Base-by-base conservation (phyloP, 2,113 vertebrate species). In the Egretta garzetta region DNA sequence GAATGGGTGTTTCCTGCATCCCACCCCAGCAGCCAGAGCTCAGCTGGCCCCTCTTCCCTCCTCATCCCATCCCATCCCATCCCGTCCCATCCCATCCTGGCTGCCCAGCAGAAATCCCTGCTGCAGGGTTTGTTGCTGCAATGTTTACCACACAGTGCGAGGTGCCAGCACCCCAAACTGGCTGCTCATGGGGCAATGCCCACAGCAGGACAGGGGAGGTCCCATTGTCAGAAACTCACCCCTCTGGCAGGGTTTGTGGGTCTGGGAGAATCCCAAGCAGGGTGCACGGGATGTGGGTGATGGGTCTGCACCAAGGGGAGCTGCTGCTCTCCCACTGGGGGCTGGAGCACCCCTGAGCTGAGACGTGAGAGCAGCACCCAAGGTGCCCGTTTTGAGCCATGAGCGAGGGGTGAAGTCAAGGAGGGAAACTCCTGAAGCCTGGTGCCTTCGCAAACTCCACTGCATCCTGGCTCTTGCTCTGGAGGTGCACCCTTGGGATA, bases 221-320 rank as follows among this genome's bases (percentile, higher is more conserved):
- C 85, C 17, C 3, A 1, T 53, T 58, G 47, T 16, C 59, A 62
- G 77, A 81, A 81, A 47, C 58, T 18, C n/a, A 43, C n/a, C 3
- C 37, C 9, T 26, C 55, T 53, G 43, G 24, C 1, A 1, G 39
- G 20, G 14, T 53, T 33, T 71, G 50, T 43, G 63, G n/a, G 12
- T 30, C 30, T 66, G 39, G n/a, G 45, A 59, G 37, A 85, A 22
- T 45, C 10, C 19, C 24, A 10, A 43, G 17, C 24, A 21, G 19
- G 30, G 30, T 10, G 7, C 20, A 4, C 0, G 4, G 60, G 35
- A 35, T 0, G 2, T 14, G 53, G 20, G 35, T 3, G 19, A 83
- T 27, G 13, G 20, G 30, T 53, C 63, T 45, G 39, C 10, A 32
- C 23, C 14, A 28, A 67, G 26, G 53, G n/a, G 43, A 76, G 21